Evolutionary conservation across 2,888 invertebrate species (phyloP).

Genomic region (Stenchaetothrips biformis): DNA sequence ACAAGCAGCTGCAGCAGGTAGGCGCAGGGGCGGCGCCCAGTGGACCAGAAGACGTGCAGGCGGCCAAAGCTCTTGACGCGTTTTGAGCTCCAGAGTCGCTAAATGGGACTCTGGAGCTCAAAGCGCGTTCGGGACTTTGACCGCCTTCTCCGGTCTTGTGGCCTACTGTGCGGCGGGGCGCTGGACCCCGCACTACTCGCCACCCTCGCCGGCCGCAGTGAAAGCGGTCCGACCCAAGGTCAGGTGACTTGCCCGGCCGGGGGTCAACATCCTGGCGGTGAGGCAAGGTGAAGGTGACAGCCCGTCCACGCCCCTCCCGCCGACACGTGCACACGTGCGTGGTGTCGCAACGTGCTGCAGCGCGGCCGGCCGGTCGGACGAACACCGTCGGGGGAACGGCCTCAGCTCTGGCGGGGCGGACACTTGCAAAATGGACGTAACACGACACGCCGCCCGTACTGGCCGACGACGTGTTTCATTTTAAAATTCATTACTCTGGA

Average conservation of each 20-base stretch:
- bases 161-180: background rate
- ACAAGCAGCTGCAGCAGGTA: slow-evolving; percentile 60
- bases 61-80: too few species aligned
- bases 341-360: background rate
- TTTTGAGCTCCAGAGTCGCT: too few species aligned
- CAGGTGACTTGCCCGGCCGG: background rate
- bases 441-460: background rate
- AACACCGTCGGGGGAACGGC: background rate
- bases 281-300: background rate
- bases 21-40: slow-evolving; percentile 26
- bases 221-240: background rate
- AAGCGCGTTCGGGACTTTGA: too few species aligned
- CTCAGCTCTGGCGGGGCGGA: background rate
- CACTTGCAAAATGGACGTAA: background rate
- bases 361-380: background rate
- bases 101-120: background rate
- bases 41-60: background rate
- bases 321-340: too few species aligned
- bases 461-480: too few species aligned
- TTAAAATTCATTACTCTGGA: too few species aligned
- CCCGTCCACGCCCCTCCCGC: background rate
- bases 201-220: background rate
- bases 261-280: slow-evolving; percentile 10
- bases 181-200: background rate
- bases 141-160: too few species aligned